These are phyloP conservation scores for Guaruba guarouba DNA, from an alignment of 2,113 vertebrate species.

Conservation along the genomic window DNA sequence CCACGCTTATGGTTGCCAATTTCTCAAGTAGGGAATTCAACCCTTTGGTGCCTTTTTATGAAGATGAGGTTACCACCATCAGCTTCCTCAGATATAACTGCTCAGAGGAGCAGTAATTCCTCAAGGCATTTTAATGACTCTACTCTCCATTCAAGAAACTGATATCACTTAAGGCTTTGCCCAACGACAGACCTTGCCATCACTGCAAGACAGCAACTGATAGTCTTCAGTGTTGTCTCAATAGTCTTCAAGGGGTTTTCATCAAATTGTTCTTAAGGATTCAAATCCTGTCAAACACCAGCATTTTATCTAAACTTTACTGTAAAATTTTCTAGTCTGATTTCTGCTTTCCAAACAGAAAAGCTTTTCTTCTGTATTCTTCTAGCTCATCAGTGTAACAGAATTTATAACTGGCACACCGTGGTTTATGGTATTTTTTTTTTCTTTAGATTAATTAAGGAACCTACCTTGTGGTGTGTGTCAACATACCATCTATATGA, in stretches of 20 bases:
- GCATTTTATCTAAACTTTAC: conserved; percentile 45
- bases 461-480: conserved; percentile 3
- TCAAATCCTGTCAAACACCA: conserved; percentile 32
- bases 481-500: background rate
- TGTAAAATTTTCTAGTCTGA: background rate
- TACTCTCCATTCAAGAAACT: background rate
- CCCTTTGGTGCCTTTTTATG: background rate
- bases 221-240: conserved; percentile 19
- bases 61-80: background rate
- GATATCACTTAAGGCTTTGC: background rate
- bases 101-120: background rate
- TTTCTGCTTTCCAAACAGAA: conserved; percentile 20
- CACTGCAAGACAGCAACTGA: background rate
- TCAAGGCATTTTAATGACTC: background rate
- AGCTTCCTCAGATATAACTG: background rate
- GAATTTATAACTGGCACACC: conserved; percentile 29
- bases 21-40: background rate
- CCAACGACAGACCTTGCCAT: background rate
- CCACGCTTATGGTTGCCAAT: background rate
- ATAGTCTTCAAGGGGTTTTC: conserved; percentile 5
- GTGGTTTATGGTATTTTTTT: conserved; percentile 2
- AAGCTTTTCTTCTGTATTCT: conserved; percentile 43
- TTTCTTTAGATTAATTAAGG: background rate
- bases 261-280: conserved; percentile 51
- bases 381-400: conserved; percentile 49